These are phyloP conservation scores for Pasiphila rectangulata DNA, from an alignment of 2,888 invertebrate species.

Conservation along the genomic window DNA sequence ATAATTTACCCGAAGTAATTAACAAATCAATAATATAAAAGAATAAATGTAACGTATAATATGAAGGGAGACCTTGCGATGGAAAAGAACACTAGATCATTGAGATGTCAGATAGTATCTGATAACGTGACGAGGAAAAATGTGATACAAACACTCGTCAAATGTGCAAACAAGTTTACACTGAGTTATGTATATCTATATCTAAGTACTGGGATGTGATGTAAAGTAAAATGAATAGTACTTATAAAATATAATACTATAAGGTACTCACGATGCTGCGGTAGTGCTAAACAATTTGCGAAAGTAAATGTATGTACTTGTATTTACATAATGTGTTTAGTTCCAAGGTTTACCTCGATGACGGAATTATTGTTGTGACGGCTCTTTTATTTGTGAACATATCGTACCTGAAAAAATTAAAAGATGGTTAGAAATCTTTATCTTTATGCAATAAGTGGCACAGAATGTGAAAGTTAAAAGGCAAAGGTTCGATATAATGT, in stretches of 20 bases:
- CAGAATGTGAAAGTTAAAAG: constrained; percentile 16
- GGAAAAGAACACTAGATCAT: constrained; percentile 42
- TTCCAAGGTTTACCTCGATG: background rate
- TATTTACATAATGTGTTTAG: background rate
- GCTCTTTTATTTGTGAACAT: background rate
- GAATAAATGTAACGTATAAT: background rate
- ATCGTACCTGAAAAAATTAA: constrained; percentile 16
- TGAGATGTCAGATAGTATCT: constrained; percentile 49
- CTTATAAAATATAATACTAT: too few species aligned
- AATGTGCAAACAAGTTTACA: constrained; percentile 29
- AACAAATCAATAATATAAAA: constrained; percentile 2
- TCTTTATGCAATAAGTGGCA: background rate
- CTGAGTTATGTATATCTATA: background rate
- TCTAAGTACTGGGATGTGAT: constrained; percentile 3
- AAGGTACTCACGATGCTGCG: constrained; percentile 3
- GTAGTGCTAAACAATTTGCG: constrained; percentile 3
- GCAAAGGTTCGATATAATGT: constrained; percentile 5
- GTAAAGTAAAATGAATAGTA: constrained; percentile 1
- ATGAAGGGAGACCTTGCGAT: constrained; percentile 36
- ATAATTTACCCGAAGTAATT: background rate
- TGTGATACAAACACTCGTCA: constrained; percentile 36
- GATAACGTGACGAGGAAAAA: constrained; percentile 48
- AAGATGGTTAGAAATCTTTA: constrained; percentile 1
- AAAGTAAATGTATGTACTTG: background rate
- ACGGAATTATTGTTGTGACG: background rate